Evolutionary conservation across 2,113 vertebrate species (phyloP), one percentile per base, ranked within the genome.

Genomic region (Thryonomys swinderianus): DNA sequence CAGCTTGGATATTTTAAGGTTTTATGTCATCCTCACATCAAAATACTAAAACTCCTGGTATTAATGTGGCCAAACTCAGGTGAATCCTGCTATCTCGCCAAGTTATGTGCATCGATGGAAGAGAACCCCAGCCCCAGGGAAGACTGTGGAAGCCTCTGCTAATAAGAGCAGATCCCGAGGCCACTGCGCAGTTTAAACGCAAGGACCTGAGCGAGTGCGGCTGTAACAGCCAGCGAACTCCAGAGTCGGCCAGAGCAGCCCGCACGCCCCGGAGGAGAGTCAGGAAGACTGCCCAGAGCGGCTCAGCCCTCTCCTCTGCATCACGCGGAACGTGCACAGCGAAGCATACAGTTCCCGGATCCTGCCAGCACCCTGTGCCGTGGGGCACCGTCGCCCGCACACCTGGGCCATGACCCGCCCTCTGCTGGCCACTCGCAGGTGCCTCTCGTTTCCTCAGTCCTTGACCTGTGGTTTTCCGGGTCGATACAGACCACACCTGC

Each of bases 331-430:
- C 8, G 32, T 53, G 21, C 59, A 23, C 27, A 32, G 51, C 42
- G 55, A 64, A 57, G 34, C 23, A 18, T 12, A 45, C 4, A 16
- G n/a, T 51, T n/a, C 53, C 8, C 40, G 42, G 53, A 2, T 2
- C 76, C 20, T 9, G 25, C 8, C 8, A 66, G 32, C 45, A 13
- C 1, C 7, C 27, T 27, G 30, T 21, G 4, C 40, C 17, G 13
- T 45, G 0, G 16, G 27, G 11, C 13, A n/a, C 27, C 21, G n/a
- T 25, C 18, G 4, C 32, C 37, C 11, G 1, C 12, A 20, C 1
- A 40, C 20, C 79, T 48, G 48, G 12, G 25, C 79, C 57, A 21
- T 27, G 12, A 59, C 14, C 8, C 16, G n/a, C 45, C 7, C 59
- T 51, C 61, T 10, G 23, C 40, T 16, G 7, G 13, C 37, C n/a